A percentile compares a stretch with the other conserved stretches of the same genome.
phyloP scores from a whole-genome alignment of 2,113 vertebrate genomes.

The Propithecus coquereli region DNA sequence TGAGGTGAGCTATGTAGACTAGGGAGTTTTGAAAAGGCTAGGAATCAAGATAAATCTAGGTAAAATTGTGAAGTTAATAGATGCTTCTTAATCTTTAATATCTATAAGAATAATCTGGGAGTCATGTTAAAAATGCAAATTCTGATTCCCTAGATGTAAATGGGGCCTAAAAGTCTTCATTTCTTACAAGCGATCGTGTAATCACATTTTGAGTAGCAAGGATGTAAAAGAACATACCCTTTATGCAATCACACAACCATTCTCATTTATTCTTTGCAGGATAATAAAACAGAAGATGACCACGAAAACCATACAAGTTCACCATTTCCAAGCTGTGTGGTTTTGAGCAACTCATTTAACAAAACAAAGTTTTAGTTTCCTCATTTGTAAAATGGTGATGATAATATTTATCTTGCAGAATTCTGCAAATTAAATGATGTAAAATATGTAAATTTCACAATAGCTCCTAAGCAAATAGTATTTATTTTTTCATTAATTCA shows the following conservation, averaged over 20 bases:
- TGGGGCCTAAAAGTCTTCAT: not conserved
- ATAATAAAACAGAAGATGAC: not conserved
- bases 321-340: not conserved
- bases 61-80: not conserved
- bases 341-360: slow-evolving; percentile 16
- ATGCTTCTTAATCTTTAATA: not conserved
- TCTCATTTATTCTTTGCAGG: not conserved
- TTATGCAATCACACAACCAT: not conserved
- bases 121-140: not conserved
- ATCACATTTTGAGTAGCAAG: not conserved
- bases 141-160: not conserved
- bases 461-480: slow-evolving; percentile 4
- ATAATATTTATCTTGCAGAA: slow-evolving; percentile 36
- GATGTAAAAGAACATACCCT: not conserved
- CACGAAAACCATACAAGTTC: not conserved
- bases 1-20: not conserved
- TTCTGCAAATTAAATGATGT: slow-evolving; percentile 31
- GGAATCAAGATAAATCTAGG: not conserved
- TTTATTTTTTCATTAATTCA: slow-evolving; percentile 20
- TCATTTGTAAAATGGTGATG: slow-evolving; percentile 35
- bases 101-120: not conserved
- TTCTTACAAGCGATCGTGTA: not conserved
- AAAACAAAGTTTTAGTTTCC: slow-evolving; percentile 16
- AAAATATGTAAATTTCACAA: slow-evolving; percentile 38
- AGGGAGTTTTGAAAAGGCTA: not conserved